These are phyloP conservation scores for Ctenicera cuprea DNA, from an alignment of 2,888 invertebrate genomes.

Conservation along the genomic window DNA sequence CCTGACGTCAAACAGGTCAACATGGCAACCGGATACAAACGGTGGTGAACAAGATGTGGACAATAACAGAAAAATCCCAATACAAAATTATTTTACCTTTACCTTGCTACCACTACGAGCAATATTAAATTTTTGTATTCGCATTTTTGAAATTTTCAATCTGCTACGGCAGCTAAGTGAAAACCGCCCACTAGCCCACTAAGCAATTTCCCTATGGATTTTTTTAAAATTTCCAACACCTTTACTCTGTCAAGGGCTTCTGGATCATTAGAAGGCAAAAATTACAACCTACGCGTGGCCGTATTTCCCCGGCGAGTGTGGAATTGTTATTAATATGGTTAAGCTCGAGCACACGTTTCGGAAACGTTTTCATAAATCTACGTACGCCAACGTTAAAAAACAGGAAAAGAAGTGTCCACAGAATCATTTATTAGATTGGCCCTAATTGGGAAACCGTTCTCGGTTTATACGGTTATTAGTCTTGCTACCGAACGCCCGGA, in stretches of 20 bases:
- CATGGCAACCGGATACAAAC: too few species aligned
- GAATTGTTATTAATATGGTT: slow-evolving; percentile 3
- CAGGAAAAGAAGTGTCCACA: slow-evolving; percentile 25
- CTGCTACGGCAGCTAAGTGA: too few species aligned
- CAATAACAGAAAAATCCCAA: too few species aligned
- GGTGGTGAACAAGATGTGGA: too few species aligned
- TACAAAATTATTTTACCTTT: too few species aligned
- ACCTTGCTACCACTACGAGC: too few species aligned
- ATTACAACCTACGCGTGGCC: neutral
- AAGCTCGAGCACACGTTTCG: slow-evolving; percentile 5
- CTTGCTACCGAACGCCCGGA: slow-evolving; percentile 41
- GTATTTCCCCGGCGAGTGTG: neutral
- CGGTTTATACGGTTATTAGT: slow-evolving; percentile 48
- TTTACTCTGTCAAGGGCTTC: neutral
- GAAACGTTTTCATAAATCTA: slow-evolving; percentile 23
- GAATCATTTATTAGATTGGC: slow-evolving; percentile 41
- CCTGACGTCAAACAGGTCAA: too few species aligned
- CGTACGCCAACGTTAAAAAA: slow-evolving; percentile 7
- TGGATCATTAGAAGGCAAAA: neutral
- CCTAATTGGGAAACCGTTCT: slow-evolving; percentile 50
- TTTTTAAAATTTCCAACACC: neutral
- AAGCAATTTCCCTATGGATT: neutral
- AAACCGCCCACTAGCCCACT: too few species aligned
- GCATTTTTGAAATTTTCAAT: too few species aligned
- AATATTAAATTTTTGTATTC: too few species aligned